These are phyloP conservation scores for Sciurus niger DNA, from an alignment of 2,113 vertebrate genomes.

Conservation along the genomic window DNA sequence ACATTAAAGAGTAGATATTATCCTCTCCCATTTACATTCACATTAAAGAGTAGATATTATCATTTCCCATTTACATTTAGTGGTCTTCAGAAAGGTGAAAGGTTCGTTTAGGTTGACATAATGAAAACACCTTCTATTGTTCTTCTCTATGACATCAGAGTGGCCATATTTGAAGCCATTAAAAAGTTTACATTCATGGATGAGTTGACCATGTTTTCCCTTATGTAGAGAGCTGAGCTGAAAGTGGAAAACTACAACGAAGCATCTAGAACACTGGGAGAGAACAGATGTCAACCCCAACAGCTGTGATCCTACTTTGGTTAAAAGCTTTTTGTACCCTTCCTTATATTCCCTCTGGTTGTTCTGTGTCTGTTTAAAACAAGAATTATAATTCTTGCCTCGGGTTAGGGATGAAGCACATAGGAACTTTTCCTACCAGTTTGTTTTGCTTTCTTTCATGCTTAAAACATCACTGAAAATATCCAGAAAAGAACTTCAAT, in stretches of 20 bases:
- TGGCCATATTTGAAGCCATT: background rate
- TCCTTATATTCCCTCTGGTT: background rate
- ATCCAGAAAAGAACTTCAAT: background rate
- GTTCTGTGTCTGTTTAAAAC: background rate
- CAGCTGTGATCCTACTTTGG: background rate
- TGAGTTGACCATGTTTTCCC: background rate
- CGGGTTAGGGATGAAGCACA: background rate
- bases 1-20: background rate
- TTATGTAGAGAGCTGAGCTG: background rate
- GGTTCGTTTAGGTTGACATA: background rate
- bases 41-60: background rate
- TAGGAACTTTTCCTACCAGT: background rate
- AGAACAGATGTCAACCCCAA: background rate
- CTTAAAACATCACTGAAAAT: slow-evolving; percentile 35
- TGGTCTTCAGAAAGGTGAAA: background rate
- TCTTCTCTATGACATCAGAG: background rate
- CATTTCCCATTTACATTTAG: background rate
- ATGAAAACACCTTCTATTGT: background rate
- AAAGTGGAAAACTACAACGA: background rate
- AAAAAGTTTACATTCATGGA: background rate
- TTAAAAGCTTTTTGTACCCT: background rate
- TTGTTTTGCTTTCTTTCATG: background rate
- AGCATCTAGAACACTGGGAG: background rate
- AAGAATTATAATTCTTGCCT: background rate
- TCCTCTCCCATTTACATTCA: too few relatives aligned